These are phyloP conservation scores for Diglossa cyanea DNA, from an alignment of 2,797 vertebrate species.

Conservation along the genomic window DNA sequence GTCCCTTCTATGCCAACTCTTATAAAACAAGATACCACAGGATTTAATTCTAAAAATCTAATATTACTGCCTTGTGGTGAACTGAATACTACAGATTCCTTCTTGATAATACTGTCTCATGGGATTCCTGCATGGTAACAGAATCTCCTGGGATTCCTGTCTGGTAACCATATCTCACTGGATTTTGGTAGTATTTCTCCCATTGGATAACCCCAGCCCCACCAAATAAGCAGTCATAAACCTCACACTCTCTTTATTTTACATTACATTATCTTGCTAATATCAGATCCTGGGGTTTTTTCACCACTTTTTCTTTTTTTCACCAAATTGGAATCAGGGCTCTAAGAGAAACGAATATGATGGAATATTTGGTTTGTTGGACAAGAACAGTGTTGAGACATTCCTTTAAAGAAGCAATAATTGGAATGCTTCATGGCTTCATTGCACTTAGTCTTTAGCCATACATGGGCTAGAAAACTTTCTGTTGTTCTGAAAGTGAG, in stretches of 20 bases:
- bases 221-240: conserved; percentile 61
- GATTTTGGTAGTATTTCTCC: conserved; percentile 63
- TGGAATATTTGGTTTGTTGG: not conserved
- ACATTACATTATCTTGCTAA: not conserved
- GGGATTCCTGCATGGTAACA: conserved; percentile 66
- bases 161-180: conserved; percentile 70
- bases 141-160: conserved; percentile 69
- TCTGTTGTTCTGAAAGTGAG: not conserved
- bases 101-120: conserved; percentile 69
- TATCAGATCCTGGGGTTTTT: not conserved
- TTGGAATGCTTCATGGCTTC: not conserved
- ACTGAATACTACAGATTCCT: conserved; percentile 67
- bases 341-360: not conserved
- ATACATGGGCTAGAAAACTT: not conserved
- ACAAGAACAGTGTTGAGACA: not conserved
- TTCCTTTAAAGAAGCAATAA: not conserved
- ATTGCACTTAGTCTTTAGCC: not conserved
- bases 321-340: not conserved
- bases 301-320: not conserved
- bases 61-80: conserved; percentile 68
- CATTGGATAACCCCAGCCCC: conserved; percentile 53
- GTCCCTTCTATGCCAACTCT: conserved; percentile 55
- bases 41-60: conserved; percentile 75
- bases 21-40: conserved; percentile 71
- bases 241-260: conserved; percentile 30